Conservation (phyloP, 2,888 invertebrate genomes). For the Heterodera filipjevi region DNA sequence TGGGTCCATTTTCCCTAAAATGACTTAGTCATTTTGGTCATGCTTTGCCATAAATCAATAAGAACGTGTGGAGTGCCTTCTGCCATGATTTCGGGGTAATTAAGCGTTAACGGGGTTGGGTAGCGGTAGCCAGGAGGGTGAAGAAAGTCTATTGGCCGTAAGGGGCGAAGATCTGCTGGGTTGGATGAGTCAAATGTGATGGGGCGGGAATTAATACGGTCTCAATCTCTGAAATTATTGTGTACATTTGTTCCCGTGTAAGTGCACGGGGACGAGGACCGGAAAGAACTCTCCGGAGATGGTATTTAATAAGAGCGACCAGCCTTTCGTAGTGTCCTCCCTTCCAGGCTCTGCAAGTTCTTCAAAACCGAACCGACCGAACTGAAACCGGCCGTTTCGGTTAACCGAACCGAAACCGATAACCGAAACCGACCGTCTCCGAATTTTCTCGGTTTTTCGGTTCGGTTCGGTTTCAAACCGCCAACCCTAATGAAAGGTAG, state of each 20-base stretch:
- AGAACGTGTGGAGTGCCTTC: too few relatives aligned
- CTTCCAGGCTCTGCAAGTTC: not conserved
- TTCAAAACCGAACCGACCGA: too few relatives aligned
- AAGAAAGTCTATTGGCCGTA: not conserved
- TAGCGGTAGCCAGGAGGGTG: not conserved
- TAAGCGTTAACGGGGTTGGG: too few relatives aligned
- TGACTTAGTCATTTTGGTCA: not conserved
- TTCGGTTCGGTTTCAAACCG: not conserved
- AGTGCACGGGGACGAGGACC: not conserved
- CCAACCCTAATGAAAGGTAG: not conserved
- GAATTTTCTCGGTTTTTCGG: not conserved
- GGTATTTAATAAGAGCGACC: not conserved
- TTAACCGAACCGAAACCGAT: too few relatives aligned
- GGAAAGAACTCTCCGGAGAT: not conserved
- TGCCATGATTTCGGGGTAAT: too few relatives aligned
- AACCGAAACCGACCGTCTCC: too few relatives aligned
- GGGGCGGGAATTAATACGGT: not conserved
- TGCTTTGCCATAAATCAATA: not conserved
- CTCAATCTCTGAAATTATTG: not conserved
- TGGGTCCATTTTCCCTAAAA: not conserved
- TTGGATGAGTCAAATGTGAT: not conserved
- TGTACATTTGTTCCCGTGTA: not conserved
- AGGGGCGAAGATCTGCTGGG: not conserved
- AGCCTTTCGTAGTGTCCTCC: not conserved
- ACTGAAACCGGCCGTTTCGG: too few relatives aligned